A percentile compares a stretch with the other conserved stretches of the same genome.
Evolutionary conservation across 2,888 invertebrate species (phyloP).

Genomic region (Holacanthella duospinosa): DNA sequence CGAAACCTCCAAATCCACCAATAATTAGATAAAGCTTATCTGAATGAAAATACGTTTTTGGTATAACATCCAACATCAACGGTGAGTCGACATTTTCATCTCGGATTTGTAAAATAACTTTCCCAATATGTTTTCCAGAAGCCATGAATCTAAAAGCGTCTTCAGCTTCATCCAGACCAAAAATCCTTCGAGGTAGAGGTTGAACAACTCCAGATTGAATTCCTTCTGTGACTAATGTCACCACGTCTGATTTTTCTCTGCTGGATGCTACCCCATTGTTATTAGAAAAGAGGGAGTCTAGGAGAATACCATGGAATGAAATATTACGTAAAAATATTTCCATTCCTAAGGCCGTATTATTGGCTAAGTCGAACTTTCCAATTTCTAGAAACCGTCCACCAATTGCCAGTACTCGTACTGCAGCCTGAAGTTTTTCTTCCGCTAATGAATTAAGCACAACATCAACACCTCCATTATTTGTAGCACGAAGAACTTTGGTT

Average conservation of each 20-base stretch:
- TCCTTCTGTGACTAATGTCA: slow-evolving; percentile 67
- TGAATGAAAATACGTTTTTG: slow-evolving; percentile 49
- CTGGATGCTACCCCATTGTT: slow-evolving; percentile 43
- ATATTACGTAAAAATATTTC: slow-evolving; percentile 87
- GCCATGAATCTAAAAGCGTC: slow-evolving; percentile 85
- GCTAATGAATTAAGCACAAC: slow-evolving; percentile 76
- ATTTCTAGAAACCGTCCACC: slow-evolving; percentile 91
- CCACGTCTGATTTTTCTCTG: slow-evolving; percentile 57
- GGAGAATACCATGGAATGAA: slow-evolving; percentile 88
- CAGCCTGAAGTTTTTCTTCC: slow-evolving; percentile 49
- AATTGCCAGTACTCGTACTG: slow-evolving; percentile 46
- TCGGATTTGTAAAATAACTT: slow-evolving; percentile 54
- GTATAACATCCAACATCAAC: slow-evolving; percentile 42
- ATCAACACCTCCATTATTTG: slow-evolving; percentile 79
- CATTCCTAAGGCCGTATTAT: slow-evolving; percentile 81
- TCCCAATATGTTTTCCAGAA: slow-evolving; percentile 92
- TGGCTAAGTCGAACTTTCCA: slow-evolving; percentile 90
- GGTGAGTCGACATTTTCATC: slow-evolving; percentile 34
- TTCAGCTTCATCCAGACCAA: slow-evolving; percentile 73
- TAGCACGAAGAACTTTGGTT: slow-evolving; percentile 64
- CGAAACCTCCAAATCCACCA: slow-evolving; percentile 85
- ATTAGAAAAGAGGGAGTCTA: slow-evolving; percentile 75
- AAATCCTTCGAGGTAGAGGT: slow-evolving; percentile 77
- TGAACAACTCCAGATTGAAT: slow-evolving; percentile 75
- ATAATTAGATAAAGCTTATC: slow-evolving; percentile 46